Base-by-base conservation (phyloP, 2,113 vertebrate genomes). In the Chamaea fasciata region DNA sequence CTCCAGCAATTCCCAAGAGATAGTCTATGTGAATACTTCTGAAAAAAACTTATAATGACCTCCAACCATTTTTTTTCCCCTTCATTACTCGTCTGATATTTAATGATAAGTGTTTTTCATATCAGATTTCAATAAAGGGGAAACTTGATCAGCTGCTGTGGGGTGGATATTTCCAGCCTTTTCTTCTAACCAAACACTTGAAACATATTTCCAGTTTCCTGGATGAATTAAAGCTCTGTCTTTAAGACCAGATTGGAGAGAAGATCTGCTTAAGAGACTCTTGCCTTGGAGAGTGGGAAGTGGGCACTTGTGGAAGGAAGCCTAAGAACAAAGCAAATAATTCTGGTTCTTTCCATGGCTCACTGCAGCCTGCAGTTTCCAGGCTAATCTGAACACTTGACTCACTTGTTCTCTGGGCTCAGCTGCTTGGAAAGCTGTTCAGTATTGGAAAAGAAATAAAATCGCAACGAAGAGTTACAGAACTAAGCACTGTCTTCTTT, bases 361-460 rank as follows among this genome's bases (percentile, higher is more conserved):
- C 65, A 44, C 76, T 39, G 67, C 42, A 94, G 90, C 50, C 81
- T 81, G 73, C 39, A 95, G 62, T 69, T 91, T 90, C 55, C 74
- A 73, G 78, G 70, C 44, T 96, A 91, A 87, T 49, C 74, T 76
- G 44, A 94, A 62, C 70, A 91, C 77, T 94, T 78, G 56, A 91
- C 87, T 95, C 70, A 23, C 70, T 84, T 65, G 23, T 78, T 77
- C 62, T 78, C 53, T 83, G 73, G 83, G 80, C 80, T 92, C 57
- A 84, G 83, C 41, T 92, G 53, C 87, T 56, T 67, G 57, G 81
- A 75, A 92, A 84, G 28, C 68, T 78, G 62, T 26, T 87, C 62
- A n/a, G 47, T 52, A 81, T 86, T 83, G 83, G 73, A 73, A 92
- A 94, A 92, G 53, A 89, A 88, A 92, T 88, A 86, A 94, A 95